Percentiles rank a stretch among this genome's conserved stretches.
Evolutionary conservation across 1,140 invertebrate species (phyloP).

Genomic region (Orchestia grillus): DNA sequence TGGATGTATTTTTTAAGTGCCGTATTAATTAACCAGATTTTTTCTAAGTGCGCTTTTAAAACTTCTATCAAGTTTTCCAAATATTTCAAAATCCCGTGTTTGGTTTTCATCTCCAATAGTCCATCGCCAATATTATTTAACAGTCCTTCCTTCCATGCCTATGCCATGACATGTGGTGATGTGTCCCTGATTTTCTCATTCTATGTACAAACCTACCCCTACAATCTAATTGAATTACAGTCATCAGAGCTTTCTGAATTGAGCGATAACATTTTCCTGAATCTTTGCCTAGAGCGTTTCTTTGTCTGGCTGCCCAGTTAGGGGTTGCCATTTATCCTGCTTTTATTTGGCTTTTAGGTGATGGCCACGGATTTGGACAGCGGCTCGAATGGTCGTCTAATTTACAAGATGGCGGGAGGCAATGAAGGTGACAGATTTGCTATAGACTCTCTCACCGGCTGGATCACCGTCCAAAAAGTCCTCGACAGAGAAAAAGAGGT

Average conservation of each 20-base stretch:
- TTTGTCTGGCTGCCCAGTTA: not conserved
- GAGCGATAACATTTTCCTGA: not conserved
- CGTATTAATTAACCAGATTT: too few relatives aligned
- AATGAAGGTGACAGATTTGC: conserved; percentile 83
- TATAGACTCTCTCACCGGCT: conserved; percentile 84
- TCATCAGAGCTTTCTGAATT: not conserved
- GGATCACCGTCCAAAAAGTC: conserved; percentile 80
- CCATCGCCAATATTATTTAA: not conserved
- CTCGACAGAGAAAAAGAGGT: conserved; percentile 84
- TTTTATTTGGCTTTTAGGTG: conserved; percentile 72
- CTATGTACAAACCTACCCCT: not conserved
- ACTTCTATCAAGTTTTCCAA: too few relatives aligned
- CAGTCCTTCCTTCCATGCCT: not conserved
- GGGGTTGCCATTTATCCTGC: conserved; percentile 16
- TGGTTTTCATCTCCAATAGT: too few relatives aligned
- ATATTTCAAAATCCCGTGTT: too few relatives aligned
- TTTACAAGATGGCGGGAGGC: conserved; percentile 84
- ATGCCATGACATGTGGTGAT: not conserved
- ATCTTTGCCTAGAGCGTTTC: not conserved
- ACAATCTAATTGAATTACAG: not conserved
- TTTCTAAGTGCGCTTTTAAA: too few relatives aligned
- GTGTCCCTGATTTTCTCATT: not conserved
- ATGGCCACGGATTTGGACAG: conserved; percentile 86
- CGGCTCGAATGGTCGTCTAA: conserved; percentile 81
- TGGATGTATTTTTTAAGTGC: too few relatives aligned